phyloP scores from a whole-genome alignment of 2,113 vertebrate species.

The Alethe castanea region DNA sequence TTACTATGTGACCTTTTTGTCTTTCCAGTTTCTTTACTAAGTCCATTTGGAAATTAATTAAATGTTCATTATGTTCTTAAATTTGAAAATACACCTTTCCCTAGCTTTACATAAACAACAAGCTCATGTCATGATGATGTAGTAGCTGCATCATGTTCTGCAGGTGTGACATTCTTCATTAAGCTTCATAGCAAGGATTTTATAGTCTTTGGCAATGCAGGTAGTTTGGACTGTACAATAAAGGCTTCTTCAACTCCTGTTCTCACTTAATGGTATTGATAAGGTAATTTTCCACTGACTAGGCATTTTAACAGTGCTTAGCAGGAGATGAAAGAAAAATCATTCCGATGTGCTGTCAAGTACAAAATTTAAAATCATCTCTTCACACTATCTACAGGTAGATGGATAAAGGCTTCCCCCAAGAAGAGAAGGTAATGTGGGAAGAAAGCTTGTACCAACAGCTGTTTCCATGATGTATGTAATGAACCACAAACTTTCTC shows the following conservation, averaged over 20 bases:
- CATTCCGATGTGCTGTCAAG: conserved; percentile 32
- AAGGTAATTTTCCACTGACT: conserved; percentile 55
- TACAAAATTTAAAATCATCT: conserved; percentile 41
- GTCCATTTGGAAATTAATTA: neutral
- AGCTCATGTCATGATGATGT: neutral
- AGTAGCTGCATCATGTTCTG: neutral
- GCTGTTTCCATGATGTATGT: accelerated
- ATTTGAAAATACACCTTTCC: neutral
- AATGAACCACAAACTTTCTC: neutral
- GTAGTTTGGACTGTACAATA: neutral
- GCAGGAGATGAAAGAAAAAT: conserved; percentile 37
- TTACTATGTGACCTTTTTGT: neutral
- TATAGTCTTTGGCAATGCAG: neutral
- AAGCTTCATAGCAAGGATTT: neutral
- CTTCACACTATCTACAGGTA: neutral
- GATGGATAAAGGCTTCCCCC: neutral
- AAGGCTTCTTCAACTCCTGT: neutral
- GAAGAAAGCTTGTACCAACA: neutral
- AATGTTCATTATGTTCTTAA: neutral
- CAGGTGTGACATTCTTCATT: neutral
- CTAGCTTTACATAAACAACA: neutral
- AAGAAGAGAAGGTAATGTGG: neutral
- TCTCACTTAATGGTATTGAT: conserved; percentile 32
- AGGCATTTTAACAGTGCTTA: conserved; percentile 29
- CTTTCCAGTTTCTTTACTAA: neutral